Base-by-base conservation (phyloP, 1,140 invertebrate species). In the Prorops nasuta region DNA sequence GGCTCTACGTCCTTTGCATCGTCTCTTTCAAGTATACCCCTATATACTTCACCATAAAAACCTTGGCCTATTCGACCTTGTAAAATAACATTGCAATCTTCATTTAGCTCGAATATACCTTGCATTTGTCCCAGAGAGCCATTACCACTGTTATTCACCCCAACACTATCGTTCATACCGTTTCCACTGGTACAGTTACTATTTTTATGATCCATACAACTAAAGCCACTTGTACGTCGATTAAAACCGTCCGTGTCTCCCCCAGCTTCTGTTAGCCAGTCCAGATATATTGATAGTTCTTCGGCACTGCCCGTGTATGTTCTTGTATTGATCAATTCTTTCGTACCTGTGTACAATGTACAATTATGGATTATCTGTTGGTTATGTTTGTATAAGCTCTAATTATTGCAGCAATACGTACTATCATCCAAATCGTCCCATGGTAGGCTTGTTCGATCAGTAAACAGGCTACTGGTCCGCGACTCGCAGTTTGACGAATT, bases 21-120 rank as follows among this genome's bases (percentile, higher is more conserved):
- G 17, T 76, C 64, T 57, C 79, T 73, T 47, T 83, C 82, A 28
- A 87, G 67, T 1, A 74, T 79, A 2, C 84, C 88, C 56, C 81
- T 79, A 60, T 81, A 86, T 12, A 90, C 88, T 60, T 86, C 84
- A 0, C 87, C 88, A 68, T 88, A 89, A 70, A 84, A 86, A 14
- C 88, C 88, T 67, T 84, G 80, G 19, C 84, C 84, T 48, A 86
- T 83, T 51, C 75, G 72, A 4, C 80, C 80, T 66, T 83, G 82
- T 2, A 85, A 49, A 44, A 84, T 76, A 4, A 86, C 78, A 60
- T 80, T 81, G 36, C 72, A 81, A 50, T 83, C 78, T 2, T 64
- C 72, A 46, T 79, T 72, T 3, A 80, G 51, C 48, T 81, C 79
- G 51, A 74, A 79, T 44, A 80, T 79, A 44, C 71, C 71, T 53